Conservation (phyloP, 2,888 invertebrate genomes). For the Phyllotreta cruciferae region DNA sequence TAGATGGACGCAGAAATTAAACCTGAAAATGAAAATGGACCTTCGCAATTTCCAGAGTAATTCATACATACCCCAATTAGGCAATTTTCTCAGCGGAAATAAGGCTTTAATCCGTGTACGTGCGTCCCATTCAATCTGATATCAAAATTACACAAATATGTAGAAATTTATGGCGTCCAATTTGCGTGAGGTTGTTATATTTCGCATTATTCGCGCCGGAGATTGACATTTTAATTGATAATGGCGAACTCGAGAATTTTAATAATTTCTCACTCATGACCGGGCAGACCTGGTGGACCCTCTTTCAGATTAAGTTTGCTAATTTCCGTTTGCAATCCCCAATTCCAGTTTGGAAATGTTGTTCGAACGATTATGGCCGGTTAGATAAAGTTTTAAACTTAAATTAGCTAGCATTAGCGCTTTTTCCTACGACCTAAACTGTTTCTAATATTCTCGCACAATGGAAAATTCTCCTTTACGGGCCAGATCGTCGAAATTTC, state of each 20-base stretch:
- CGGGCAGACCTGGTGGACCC: conserved; percentile 37
- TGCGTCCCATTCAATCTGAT: conserved; percentile 11
- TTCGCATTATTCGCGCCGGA: conserved; percentile 45
- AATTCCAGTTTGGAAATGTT: conserved; percentile 19
- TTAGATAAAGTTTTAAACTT: conserved; percentile 9
- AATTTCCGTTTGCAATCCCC: conserved; percentile 41
- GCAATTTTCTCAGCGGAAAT: conserved; percentile 12
- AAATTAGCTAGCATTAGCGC: conserved; percentile 11
- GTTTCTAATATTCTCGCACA: neutral
- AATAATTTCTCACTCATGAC: conserved; percentile 40
- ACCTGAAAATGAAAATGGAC: neutral
- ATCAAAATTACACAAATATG: conserved; percentile 22
- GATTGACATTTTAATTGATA: conserved; percentile 52
- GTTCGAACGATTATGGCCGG: conserved; percentile 6
- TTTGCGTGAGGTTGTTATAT: conserved; percentile 36
- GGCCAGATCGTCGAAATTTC: too few species aligned
- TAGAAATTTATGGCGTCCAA: conserved; percentile 27
- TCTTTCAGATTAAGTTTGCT: conserved; percentile 40
- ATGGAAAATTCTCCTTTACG: too few species aligned
- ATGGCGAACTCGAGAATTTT: conserved; percentile 41
- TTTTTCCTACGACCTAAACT: conserved; percentile 1
- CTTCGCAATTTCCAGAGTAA: neutral
- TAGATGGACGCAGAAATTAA: neutral
- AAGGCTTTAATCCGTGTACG: conserved; percentile 8
- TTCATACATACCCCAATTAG: conserved; percentile 11